Percentiles rank a stretch among this genome's conserved stretches.
phyloP scores from a whole-genome alignment of 2,888 invertebrate genomes.

The Augochlorella aurata region DNA sequence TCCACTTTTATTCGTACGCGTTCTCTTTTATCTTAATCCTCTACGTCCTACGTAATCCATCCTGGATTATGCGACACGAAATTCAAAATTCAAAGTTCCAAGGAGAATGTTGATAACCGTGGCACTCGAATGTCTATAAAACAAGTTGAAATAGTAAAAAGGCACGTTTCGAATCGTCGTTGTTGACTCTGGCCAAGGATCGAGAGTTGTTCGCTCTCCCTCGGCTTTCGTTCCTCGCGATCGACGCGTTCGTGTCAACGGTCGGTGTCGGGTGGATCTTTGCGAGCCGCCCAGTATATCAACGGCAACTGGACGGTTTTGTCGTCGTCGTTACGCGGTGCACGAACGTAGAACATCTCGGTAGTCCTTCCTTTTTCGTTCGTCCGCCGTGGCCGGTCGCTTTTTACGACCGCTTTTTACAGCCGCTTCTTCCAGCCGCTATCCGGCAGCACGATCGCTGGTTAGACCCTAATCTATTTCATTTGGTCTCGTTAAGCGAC shows the following conservation, averaged over 20 bases:
- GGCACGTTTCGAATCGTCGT: neutral
- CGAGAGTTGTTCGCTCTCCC: too few species aligned
- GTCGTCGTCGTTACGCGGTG: constrained; percentile 38
- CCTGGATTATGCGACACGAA: neutral
- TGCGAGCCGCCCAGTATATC: constrained; percentile 16
- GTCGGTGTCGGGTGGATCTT: neutral
- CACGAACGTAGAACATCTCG: constrained; percentile 34
- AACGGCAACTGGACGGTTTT: constrained; percentile 24
- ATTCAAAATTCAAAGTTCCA: too few species aligned
- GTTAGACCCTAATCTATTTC: constrained; percentile 52
- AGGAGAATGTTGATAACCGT: too few species aligned
- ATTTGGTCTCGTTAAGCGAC: constrained; percentile 49
- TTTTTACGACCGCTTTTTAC: constrained; percentile 31
- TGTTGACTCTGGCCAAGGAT: too few species aligned
- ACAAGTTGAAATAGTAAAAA: neutral
- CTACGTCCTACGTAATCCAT: neutral
- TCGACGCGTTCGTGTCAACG: too few species aligned
- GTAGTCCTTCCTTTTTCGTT: constrained; percentile 26
- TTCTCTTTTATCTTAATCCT: neutral
- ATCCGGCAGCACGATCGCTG: constrained; percentile 40
- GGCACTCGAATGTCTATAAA: too few species aligned
- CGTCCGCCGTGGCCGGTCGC: constrained; percentile 18
- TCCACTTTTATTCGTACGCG: neutral
- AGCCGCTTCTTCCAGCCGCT: constrained; percentile 32
- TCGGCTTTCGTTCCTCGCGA: neutral